Evolutionary conservation across 2,888 invertebrate species (phyloP), one percentile per base, ranked within the genome.

Genomic region (Mycogona germanica): DNA sequence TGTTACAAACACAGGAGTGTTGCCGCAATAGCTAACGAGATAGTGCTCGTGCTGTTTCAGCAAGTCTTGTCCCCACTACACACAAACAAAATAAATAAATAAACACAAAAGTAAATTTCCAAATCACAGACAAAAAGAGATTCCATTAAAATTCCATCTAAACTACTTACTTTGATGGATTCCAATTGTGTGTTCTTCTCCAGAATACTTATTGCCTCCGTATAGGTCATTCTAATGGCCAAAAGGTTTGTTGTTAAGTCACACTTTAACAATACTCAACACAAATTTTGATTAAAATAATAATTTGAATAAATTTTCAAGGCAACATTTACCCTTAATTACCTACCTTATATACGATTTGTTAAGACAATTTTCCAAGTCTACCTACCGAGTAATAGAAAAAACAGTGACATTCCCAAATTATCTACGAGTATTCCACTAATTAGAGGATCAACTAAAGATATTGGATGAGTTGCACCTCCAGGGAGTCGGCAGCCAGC

Each of bases 31-130:
- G 9, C 81, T 71, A 0, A 91, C 86, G 45, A 97, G 70, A 64
- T 79, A 81, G n/a, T 87, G 70, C 70, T 97, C 96, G 64, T 95
- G 89, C 62, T 93, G 91, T 67, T 89, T 89, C 44, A 80, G 77
- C 7, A 96, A 76, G 12, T 83, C 83, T 48, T 78, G 75, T 29
- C 79, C 78, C 55, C 67, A 70, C 68, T 71, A 61, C 12, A 62
- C 61, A 54, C 71, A 70, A 5, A 68, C 58, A 49, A 69, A 61
- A 52, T 69, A 70, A 58, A 19, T 57, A 7, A 54, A 28, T 25
- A 57, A 49, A 17, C 26, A 45, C 21, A 21, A 21, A 45, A 48
- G 21, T 6, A 17, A 2, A 32, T 3, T 30, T 44, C 17, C 17
- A 45, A 17, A 45, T 26, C 12, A 6, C 6, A n/a, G 23, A 5